Evolutionary conservation across 1,140 invertebrate species (phyloP).

Genomic region (Drosophila watanabei): DNA sequence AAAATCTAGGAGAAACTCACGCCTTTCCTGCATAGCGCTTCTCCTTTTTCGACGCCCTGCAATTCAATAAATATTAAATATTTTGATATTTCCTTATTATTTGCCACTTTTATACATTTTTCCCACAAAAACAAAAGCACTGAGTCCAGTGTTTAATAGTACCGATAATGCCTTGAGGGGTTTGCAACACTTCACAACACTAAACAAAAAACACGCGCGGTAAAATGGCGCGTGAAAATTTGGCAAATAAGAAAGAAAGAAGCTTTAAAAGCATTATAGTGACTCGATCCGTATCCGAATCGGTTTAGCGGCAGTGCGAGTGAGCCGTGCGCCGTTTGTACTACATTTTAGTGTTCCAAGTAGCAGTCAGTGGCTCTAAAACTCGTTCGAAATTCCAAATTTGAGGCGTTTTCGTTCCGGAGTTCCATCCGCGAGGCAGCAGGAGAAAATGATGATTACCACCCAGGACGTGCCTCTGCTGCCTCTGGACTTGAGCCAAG

Average conservation of each 20-base stretch:
- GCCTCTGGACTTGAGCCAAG: neutral
- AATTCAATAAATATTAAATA: too few species aligned
- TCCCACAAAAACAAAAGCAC: too few species aligned
- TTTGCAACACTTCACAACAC: neutral
- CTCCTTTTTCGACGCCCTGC: too few species aligned
- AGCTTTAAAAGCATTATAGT: neutral
- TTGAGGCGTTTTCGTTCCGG: slow-evolving; percentile 5
- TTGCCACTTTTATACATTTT: too few species aligned
- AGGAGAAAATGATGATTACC: neutral
- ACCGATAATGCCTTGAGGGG: neutral
- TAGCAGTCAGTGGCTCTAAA: neutral
- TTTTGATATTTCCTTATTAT: too few species aligned
- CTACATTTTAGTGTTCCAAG: neutral
- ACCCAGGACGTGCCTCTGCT: neutral
- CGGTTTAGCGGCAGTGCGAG: neutral
- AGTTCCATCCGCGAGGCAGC: neutral
- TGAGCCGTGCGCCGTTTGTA: neutral
- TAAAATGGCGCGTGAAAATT: neutral
- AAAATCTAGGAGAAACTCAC: too few species aligned
- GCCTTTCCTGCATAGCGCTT: too few species aligned
- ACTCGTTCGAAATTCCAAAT: slow-evolving; percentile 28
- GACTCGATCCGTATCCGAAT: neutral
- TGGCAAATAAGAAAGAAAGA: neutral
- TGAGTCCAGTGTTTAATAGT: neutral
- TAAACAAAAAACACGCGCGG: neutral